These are phyloP conservation scores for Prochilodus magdalenae DNA, from an alignment of 2,113 vertebrate species.

Conservation along the genomic window DNA sequence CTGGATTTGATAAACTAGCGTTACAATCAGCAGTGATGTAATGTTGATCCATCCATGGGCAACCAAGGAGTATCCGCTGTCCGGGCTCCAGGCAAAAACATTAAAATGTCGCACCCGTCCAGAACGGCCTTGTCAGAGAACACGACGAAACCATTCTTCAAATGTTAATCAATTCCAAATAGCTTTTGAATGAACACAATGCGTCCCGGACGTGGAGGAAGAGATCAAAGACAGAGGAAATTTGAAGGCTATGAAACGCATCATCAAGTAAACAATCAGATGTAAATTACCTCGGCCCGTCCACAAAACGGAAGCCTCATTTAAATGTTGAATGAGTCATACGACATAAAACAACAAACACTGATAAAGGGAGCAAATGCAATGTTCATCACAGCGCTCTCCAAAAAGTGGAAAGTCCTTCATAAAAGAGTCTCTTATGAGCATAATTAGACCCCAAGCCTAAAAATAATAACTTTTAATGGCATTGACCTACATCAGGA, in stretches of 20 bases:
- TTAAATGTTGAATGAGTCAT: slow-evolving; percentile 43
- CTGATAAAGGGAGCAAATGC: slow-evolving; percentile 1
- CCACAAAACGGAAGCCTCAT: slow-evolving; percentile 20
- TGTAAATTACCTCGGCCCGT: slow-evolving; percentile 35
- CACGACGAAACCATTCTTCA: slow-evolving; percentile 11
- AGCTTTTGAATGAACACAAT: slow-evolving; percentile 34
- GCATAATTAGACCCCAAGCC: background rate
- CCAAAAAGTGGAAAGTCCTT: background rate
- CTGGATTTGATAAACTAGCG: background rate
- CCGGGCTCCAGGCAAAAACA: background rate
- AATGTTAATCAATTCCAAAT: slow-evolving; percentile 44
- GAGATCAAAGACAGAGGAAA: slow-evolving; percentile 30
- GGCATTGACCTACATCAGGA: slow-evolving; percentile 1
- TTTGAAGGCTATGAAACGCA: background rate
- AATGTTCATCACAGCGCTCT: background rate
- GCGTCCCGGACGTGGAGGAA: background rate
- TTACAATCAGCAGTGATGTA: slow-evolving; percentile 17
- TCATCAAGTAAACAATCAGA: slow-evolving; percentile 38
- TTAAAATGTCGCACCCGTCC: background rate
- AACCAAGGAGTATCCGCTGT: background rate
- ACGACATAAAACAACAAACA: slow-evolving; percentile 3
- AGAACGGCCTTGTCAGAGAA: background rate
- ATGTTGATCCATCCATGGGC: background rate
- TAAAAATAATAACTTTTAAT: slow-evolving; percentile 35
- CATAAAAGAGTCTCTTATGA: background rate